Conservation (phyloP, 2,113 vertebrate species). For the Morone saxatilis region DNA sequence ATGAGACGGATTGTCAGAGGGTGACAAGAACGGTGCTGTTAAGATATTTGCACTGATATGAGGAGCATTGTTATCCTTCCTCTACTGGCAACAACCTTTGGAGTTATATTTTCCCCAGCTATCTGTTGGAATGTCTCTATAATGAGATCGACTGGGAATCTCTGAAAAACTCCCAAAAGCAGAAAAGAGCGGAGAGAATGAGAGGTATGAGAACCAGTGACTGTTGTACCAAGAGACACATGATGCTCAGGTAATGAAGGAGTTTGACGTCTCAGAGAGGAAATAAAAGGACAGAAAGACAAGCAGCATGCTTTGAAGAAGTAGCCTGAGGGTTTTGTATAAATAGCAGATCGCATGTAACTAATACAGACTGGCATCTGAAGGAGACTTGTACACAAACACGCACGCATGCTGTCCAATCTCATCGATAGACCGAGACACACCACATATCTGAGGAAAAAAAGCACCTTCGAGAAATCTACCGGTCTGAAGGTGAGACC, state of each 20-base stretch:
- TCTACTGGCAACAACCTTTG: constrained; percentile 45
- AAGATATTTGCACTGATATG: constrained; percentile 50
- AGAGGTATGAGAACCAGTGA: constrained; percentile 13
- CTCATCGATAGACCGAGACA: not conserved
- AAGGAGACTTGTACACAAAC: not conserved
- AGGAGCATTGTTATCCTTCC: constrained; percentile 43
- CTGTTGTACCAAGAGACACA: constrained; percentile 30
- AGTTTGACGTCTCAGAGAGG: constrained; percentile 49
- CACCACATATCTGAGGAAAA: not conserved
- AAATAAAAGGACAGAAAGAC: constrained; percentile 27
- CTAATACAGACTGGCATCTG: constrained; percentile 23
- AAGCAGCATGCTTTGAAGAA: constrained; percentile 45
- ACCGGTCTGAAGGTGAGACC: too few relatives aligned
- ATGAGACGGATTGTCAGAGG: constrained; percentile 47
- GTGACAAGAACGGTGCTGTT: constrained; percentile 35
- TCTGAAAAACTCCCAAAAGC: constrained; percentile 38
- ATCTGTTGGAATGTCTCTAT: constrained; percentile 44
- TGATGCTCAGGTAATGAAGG: constrained; percentile 29
- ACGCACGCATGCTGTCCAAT: not conserved
- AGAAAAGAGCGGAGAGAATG: not conserved
- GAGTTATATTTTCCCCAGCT: constrained; percentile 50
- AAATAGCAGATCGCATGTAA: constrained; percentile 34
- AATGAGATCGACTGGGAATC: constrained; percentile 70
- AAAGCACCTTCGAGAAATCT: too few relatives aligned
- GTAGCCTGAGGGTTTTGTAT: constrained; percentile 42